Conservation (phyloP, 2,888 invertebrate species). For the Drosophila borborema region DNA sequence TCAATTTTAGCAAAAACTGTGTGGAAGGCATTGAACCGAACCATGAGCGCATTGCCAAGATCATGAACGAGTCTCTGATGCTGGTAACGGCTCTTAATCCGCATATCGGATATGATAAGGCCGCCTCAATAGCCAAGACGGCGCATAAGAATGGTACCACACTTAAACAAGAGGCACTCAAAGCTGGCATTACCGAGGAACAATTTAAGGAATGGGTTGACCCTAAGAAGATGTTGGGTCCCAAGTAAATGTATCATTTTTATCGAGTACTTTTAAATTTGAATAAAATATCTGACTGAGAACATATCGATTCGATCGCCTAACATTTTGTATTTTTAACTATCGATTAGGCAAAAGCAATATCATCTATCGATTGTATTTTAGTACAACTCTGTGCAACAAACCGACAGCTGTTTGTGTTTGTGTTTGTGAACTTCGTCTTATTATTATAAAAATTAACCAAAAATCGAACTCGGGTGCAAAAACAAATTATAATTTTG, state of each 20-base stretch:
- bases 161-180: slow-evolving; percentile 94
- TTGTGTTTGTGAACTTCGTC: slow-evolving; percentile 35
- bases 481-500: slow-evolving; percentile 25
- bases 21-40: slow-evolving; percentile 91
- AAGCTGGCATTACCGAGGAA: slow-evolving; percentile 92
- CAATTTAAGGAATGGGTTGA: slow-evolving; percentile 96
- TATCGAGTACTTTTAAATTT: background rate
- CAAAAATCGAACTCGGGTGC: slow-evolving; percentile 15
- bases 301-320: slow-evolving; percentile 9
- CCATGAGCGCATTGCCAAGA: slow-evolving; percentile 90
- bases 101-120: slow-evolving; percentile 98
- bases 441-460: slow-evolving; percentile 51
- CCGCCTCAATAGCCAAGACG: slow-evolving; percentile 97
- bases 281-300: slow-evolving; percentile 14
- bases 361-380: background rate
- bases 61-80: slow-evolving; percentile 97
- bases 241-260: slow-evolving; percentile 86
- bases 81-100: slow-evolving; percentile 98
- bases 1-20: slow-evolving; percentile 90
- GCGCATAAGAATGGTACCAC: slow-evolving; percentile 96
- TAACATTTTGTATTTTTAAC: background rate
- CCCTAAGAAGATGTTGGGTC: slow-evolving; percentile 96
- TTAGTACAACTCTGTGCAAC: slow-evolving; percentile 23
- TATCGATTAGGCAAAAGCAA: slow-evolving; percentile 3
- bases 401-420: slow-evolving; percentile 51